phyloP scores from a whole-genome alignment of 2,113 vertebrate species.

The Pygoscelis antarcticus region DNA sequence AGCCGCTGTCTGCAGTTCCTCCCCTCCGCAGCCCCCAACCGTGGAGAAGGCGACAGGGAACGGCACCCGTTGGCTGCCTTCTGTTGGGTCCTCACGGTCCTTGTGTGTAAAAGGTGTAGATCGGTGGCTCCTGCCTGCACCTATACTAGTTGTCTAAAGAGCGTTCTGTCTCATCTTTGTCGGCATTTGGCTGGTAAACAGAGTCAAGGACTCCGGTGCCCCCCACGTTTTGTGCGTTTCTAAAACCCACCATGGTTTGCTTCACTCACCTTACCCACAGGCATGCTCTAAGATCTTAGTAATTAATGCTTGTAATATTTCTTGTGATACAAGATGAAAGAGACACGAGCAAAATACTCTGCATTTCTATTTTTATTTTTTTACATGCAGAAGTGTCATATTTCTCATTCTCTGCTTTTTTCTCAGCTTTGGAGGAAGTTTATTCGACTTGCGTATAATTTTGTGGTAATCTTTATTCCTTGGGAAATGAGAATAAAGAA shows the following conservation, averaged over 20 bases:
- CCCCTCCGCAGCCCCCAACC: background rate
- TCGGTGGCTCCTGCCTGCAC: background rate
- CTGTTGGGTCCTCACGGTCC: background rate
- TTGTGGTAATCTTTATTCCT: slow-evolving; percentile 92
- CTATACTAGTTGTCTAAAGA: background rate
- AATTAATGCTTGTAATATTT: background rate
- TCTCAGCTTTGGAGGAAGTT: slow-evolving; percentile 91
- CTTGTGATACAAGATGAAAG: background rate
- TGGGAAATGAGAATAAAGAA: slow-evolving; percentile 99
- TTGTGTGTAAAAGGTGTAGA: background rate
- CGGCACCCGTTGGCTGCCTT: rapidly evolving
- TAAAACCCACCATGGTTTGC: background rate
- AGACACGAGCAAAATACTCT: background rate
- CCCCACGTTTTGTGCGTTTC: background rate
- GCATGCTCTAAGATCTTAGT: background rate
- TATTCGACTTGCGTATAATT: slow-evolving; percentile 87
- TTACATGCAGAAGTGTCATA: background rate
- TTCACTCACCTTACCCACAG: background rate
- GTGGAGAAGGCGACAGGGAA: background rate
- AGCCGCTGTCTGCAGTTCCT: background rate
- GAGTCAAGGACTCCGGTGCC: background rate
- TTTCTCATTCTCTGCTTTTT: background rate
- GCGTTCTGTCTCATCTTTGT: background rate
- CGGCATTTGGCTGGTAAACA: background rate
- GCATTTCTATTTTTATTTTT: background rate